Evolutionary conservation across 2,113 vertebrate genomes (phyloP).

Genomic region (Boulengeromyrus knoepffleri): DNA sequence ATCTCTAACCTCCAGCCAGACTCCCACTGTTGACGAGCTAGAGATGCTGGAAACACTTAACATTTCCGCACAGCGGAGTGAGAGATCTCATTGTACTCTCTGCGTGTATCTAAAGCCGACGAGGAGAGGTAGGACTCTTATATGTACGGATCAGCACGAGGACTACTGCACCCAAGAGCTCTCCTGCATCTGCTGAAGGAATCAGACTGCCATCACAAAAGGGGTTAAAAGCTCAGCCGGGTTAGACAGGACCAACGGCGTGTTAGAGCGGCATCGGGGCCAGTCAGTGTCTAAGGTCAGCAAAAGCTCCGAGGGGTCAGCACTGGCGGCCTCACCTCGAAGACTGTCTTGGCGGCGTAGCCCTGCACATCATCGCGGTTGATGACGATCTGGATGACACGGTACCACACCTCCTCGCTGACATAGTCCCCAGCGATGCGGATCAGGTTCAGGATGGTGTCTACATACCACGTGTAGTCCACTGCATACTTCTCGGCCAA

Average conservation of each 20-base stretch:
- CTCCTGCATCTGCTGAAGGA: background rate
- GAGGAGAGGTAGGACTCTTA: background rate
- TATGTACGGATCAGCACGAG: background rate
- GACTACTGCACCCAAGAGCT: background rate
- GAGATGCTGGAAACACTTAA: background rate
- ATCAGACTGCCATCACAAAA: background rate
- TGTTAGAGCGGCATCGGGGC: background rate
- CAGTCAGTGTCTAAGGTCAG: background rate
- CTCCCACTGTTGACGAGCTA: background rate
- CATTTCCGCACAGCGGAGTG: background rate
- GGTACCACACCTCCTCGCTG: constrained; percentile 89
- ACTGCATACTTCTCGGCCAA: constrained; percentile 86
- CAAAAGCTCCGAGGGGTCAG: background rate
- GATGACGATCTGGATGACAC: constrained; percentile 89
- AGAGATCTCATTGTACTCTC: background rate
- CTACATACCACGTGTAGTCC: constrained; percentile 91
- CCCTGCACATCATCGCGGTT: constrained; percentile 87
- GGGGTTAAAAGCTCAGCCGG: background rate
- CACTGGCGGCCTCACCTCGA: constrained; percentile 63
- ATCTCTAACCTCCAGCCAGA: background rate
- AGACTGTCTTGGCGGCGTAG: constrained; percentile 86
- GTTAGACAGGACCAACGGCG: background rate
- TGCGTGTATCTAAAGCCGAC: background rate
- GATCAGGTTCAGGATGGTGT: constrained; percentile 88
- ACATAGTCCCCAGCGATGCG: constrained; percentile 88